phyloP scores from a whole-genome alignment of 2,113 vertebrate genomes.

The Oceanodroma tethys region DNA sequence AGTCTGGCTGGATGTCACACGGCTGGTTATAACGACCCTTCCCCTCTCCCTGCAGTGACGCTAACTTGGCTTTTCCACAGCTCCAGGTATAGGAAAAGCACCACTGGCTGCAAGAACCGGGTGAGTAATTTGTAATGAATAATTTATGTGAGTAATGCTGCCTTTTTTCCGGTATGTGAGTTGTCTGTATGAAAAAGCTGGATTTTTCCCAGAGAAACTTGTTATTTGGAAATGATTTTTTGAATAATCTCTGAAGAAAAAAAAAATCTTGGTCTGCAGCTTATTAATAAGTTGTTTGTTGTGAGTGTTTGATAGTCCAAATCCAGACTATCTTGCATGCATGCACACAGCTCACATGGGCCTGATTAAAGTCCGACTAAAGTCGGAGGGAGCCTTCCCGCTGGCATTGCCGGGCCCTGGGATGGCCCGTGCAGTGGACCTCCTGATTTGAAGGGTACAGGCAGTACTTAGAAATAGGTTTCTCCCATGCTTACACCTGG shows the following conservation, averaged over 20 bases:
- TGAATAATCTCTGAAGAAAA: background rate
- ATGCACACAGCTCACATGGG: background rate
- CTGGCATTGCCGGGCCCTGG: background rate
- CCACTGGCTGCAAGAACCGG: background rate
- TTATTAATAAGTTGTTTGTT: constrained; percentile 17
- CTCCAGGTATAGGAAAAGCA: background rate
- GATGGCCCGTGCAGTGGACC: background rate
- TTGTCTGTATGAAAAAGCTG: background rate
- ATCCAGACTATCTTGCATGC: background rate
- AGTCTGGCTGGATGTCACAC: background rate
- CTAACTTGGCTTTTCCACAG: background rate
- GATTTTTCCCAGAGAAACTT: background rate
- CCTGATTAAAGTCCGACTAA: background rate
- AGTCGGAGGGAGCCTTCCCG: background rate
- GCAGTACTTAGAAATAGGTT: background rate
- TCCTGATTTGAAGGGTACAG: background rate
- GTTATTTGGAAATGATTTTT: background rate
- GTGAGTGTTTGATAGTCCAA: background rate
- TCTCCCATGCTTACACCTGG: background rate
- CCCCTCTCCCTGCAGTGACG: background rate
- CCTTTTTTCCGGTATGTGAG: background rate
- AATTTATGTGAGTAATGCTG: background rate
- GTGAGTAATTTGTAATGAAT: background rate
- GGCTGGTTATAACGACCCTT: fast-evolving
- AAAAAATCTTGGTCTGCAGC: background rate